A percentile compares a stretch with the other conserved stretches of the same genome.
Evolutionary conservation across 1,140 invertebrate genomes (phyloP).

Genomic region (Bombus superbus): DNA sequence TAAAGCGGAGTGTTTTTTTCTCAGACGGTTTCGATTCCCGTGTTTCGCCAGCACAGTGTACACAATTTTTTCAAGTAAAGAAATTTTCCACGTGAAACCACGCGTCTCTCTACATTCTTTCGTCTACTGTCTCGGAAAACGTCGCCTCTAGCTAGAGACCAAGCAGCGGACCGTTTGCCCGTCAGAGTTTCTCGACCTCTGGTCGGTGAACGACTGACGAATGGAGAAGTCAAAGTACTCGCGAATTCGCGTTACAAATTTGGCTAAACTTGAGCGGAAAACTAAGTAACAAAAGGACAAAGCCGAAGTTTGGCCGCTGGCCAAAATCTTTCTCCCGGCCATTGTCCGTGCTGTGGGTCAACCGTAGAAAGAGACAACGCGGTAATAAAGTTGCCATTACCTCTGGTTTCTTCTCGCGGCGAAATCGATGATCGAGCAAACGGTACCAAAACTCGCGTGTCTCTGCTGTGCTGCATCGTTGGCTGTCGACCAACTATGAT

Average conservation of each 20-base stretch:
- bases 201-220: neutral
- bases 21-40: slow-evolving; percentile 27
- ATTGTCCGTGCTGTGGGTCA: slow-evolving; percentile 47
- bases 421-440: slow-evolving; percentile 49
- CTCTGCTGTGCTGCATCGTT: neutral
- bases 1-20: slow-evolving; percentile 36
- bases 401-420: neutral
- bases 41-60: slow-evolving; percentile 23
- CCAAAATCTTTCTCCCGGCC: slow-evolving; percentile 45
- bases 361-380: slow-evolving; percentile 1
- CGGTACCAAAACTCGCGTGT: neutral
- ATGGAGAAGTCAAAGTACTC: slow-evolving; percentile 9
- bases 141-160: neutral
- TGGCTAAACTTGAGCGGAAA: slow-evolving; percentile 44
- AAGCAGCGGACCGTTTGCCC: no score
- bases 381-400: slow-evolving; percentile 63
- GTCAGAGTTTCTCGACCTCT: neutral
- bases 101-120: no score
- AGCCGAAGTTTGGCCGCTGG: slow-evolving; percentile 40
- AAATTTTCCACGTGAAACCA: neutral
- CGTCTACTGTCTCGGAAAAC: neutral
- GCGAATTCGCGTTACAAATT: slow-evolving; percentile 47
- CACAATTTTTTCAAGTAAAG: slow-evolving; percentile 2
- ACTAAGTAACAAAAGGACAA: slow-evolving; percentile 34
- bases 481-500: slow-evolving; percentile 37